Conservation (phyloP, 1,140 invertebrate genomes). For the Telenomus remus region DNA sequence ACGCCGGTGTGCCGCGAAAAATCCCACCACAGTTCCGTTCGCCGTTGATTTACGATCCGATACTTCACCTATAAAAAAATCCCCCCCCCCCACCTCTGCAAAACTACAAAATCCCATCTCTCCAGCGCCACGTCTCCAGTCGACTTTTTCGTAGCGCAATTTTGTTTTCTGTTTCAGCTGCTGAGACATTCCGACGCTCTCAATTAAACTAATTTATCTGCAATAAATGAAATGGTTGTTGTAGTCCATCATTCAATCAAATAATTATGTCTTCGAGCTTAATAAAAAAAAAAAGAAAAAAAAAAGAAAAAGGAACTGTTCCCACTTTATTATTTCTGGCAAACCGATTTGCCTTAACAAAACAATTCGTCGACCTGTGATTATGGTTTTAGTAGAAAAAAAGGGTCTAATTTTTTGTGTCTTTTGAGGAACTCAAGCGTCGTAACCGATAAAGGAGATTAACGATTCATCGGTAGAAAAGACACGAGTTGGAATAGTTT, state of each 20-base stretch:
- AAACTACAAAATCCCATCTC: no score
- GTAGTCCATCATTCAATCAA: constrained; percentile 9
- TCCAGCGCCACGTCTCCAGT: no score
- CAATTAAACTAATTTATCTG: background rate
- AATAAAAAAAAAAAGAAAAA: background rate
- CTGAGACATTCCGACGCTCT: no score
- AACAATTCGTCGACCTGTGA: constrained; percentile 32
- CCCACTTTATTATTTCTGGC: constrained; percentile 15
- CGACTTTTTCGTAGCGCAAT: no score
- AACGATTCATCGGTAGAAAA: constrained; percentile 28
- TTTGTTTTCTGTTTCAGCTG: no score
- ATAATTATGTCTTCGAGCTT: constrained; percentile 6
- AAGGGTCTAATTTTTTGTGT: constrained; percentile 15
- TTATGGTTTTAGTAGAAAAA: constrained; percentile 28
- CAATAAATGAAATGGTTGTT: background rate
- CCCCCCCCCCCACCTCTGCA: no score
- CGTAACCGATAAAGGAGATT: constrained; percentile 44
- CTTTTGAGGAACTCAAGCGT: constrained; percentile 20
- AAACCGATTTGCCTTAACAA: constrained; percentile 33
- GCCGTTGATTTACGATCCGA: constrained; percentile 27
- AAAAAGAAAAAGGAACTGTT: background rate
- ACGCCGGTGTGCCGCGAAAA: constrained; percentile 48
- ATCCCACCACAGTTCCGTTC: constrained; percentile 52
- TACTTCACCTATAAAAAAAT: background rate
- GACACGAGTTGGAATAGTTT: background rate